Percentiles rank a stretch among this genome's conserved stretches.
Evolutionary conservation across 92 coral and sea anemone genomes (phyloP).

Genomic region (Montipora capitata): DNA sequence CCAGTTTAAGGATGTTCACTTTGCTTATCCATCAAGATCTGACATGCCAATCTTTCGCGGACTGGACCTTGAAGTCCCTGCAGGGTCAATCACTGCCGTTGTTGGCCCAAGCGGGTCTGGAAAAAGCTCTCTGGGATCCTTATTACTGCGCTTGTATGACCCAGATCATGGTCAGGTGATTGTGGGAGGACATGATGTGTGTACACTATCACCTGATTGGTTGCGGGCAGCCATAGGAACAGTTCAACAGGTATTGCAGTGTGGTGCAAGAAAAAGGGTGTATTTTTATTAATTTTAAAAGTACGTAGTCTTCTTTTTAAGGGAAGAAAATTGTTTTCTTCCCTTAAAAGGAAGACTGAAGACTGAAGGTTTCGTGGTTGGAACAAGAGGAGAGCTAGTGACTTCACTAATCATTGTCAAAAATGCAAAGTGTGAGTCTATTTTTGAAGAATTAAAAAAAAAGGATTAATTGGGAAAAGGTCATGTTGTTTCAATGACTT

Average conservation of each 20-base stretch:
- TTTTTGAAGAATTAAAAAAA: too few species aligned
- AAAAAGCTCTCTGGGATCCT: conserved; percentile 92
- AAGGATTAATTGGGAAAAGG: too few species aligned
- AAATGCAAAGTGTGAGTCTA: too few species aligned
- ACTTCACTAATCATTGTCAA: too few species aligned
- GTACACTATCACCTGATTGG: conserved; percentile 93
- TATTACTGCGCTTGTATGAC: conserved; percentile 93
- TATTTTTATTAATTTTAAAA: too few species aligned
- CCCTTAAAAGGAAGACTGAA: too few species aligned
- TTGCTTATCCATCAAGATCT: conserved; percentile 94
- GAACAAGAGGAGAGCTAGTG: too few species aligned
- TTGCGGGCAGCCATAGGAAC: conserved; percentile 88
- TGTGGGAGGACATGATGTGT: conserved; percentile 91
- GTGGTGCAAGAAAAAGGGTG: too few species aligned
- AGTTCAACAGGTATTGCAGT: conserved; percentile 88
- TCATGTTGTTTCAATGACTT: too few species aligned
- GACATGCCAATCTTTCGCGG: conserved; percentile 82
- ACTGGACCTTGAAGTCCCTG: conserved; percentile 82
- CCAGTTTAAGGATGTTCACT: conserved; percentile 83
- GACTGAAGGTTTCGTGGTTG: too few species aligned
- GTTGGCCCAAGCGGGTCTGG: conserved; percentile 99
- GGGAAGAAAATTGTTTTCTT: too few species aligned
- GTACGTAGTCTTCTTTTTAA: too few species aligned
- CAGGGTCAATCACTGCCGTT: conserved; percentile 95
- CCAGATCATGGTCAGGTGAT: conserved; percentile 86